These are phyloP conservation scores for Uropsilus gracilis DNA, from an alignment of 2,113 vertebrate species.

Conservation along the genomic window DNA sequence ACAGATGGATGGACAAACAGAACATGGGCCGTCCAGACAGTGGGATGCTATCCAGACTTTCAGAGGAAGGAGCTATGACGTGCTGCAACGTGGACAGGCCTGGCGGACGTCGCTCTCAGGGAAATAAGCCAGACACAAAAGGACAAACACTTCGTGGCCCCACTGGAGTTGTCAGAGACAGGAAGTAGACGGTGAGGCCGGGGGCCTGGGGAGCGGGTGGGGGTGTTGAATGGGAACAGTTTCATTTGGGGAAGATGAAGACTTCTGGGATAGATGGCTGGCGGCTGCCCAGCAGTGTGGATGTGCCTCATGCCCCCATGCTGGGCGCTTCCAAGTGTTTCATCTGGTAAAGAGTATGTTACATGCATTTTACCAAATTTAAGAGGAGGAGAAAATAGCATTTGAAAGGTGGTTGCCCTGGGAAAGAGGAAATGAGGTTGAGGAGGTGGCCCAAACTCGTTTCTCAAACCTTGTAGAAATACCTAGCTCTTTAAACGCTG, in stretches of 20 bases:
- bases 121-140: background rate
- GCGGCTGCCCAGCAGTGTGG: background rate
- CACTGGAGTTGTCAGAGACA: too few species aligned
- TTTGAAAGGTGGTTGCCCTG: background rate
- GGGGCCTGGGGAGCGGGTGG: fast-evolving
- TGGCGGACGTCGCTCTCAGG: too few species aligned
- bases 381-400: background rate
- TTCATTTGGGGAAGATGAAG: background rate
- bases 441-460: too few species aligned
- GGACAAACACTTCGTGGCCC: background rate
- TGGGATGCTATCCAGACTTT: too few species aligned
- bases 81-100: too few species aligned
- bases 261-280: background rate
- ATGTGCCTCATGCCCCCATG: background rate
- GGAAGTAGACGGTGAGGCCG: background rate
- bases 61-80: too few species aligned
- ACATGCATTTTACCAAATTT: background rate
- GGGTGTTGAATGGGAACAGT: background rate
- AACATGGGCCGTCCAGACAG: too few species aligned
- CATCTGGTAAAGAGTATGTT: background rate
- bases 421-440: too few species aligned
- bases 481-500: background rate
- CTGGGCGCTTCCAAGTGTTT: too few species aligned
- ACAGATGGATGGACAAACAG: too few species aligned
- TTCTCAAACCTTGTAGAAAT: background rate